Percentiles rank a stretch among this genome's conserved stretches.
Evolutionary conservation across 2,888 invertebrate genomes (phyloP).

Genomic region (Anagyrus pseudococci): DNA sequence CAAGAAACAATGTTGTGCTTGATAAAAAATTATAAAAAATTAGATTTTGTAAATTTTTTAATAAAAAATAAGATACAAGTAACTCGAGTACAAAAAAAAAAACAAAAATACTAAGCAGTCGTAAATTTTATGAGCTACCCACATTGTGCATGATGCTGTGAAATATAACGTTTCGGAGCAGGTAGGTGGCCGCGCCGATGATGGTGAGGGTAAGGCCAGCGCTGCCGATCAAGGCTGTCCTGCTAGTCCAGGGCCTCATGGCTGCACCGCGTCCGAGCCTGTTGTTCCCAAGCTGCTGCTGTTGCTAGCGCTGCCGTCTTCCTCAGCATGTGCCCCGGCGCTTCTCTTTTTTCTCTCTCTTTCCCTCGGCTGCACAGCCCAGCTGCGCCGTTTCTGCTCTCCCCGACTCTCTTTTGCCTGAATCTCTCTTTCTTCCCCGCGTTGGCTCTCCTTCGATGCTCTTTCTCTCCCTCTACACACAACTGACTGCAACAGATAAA

Average conservation of each 20-base stretch:
- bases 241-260: conserved; percentile 56
- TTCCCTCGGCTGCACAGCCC: conserved; percentile 17
- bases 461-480: background rate
- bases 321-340: conserved; percentile 44
- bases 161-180: conserved; percentile 49
- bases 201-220: conserved; percentile 47
- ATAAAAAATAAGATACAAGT: no score
- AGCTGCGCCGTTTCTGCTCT: conserved; percentile 10
- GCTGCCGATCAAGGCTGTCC: conserved; percentile 47
- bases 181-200: conserved; percentile 46
- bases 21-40: no score
- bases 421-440: no score
- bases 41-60: no score
- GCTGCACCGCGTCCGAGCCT: conserved; percentile 11
- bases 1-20: no score
- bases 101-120: conserved; percentile 1
- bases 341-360: conserved; percentile 13
- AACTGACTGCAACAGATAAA: conserved; percentile 41
- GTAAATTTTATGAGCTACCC: conserved; percentile 33
- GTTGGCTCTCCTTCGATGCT: no score
- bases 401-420: background rate
- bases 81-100: conserved; percentile 5
- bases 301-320: conserved; percentile 29
- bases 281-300: conserved; percentile 20
- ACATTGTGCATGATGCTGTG: conserved; percentile 50